Evolutionary conservation across 2,113 vertebrate genomes (phyloP), one percentile per base, ranked within the genome.

Genomic region (Bufo gargarizans): DNA sequence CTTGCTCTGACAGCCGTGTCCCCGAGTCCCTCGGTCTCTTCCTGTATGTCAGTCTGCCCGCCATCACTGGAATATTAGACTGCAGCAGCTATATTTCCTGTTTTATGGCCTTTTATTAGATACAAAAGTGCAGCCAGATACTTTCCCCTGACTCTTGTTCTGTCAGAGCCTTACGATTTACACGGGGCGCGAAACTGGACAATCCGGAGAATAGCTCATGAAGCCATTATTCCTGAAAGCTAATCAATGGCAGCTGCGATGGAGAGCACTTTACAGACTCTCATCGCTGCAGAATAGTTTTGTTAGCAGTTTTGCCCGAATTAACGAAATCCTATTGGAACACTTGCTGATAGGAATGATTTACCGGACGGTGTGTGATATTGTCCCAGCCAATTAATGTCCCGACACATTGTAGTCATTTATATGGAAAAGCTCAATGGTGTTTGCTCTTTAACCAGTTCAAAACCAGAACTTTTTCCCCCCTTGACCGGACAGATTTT

Each of bases 171-270:
- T 90, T 69, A 90, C 92, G 91, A 95, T 92, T 92, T 93, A 93
- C 92, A 92, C 91, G 92, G 93, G 92, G 92, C 90, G 91, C 85
- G 92, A 91, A 93, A 91, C 86, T 77, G 91, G 91, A 91, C 91
- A 90, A 91, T 94, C 91, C 91, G 91, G 89, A 89, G 91, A 92
- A 90, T 89, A 91, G 91, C 91, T 93, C 94, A 92, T 86, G 90
- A 95, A 93, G 94, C 96, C 94, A 96, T 96, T 96, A 96, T 94
- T 91, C 92, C 87, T 91, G 95, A 96, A 94, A 94, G 95, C 91
- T 96, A 97, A 97, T 98, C 96, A 94, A 98, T 97, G 89, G 89
- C 89, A 92, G 95, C 92, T 92, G 92, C 94, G 93, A 92, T 74
- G 90, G 92, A 93, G 93, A 93, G 94, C 93, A 93, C 91, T 94